Evolutionary conservation across 1,140 invertebrate species (phyloP).

Genomic region (Monomorium pharaonis): DNA sequence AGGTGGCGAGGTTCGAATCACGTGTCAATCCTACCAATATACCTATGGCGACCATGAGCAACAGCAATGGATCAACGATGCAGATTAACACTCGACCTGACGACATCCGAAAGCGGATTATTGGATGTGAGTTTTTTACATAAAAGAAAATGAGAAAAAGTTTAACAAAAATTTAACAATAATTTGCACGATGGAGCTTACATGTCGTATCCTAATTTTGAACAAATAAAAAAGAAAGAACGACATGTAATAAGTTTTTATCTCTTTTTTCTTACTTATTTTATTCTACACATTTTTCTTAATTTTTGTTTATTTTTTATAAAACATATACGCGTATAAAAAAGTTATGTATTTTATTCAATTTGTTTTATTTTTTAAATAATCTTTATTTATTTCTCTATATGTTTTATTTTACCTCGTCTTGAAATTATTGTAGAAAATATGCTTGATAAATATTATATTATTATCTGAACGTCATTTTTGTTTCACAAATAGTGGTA

Average conservation of each 20-base stretch:
- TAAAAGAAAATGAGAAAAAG: not conserved
- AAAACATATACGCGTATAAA: not conserved
- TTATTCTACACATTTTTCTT: not conserved
- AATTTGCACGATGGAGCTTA: not conserved
- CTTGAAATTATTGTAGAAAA: not conserved
- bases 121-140: conserved; percentile 71
- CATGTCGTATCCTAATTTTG: not conserved
- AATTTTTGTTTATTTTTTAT: not conserved
- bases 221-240: not conserved
- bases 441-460: not conserved
- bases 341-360: not conserved
- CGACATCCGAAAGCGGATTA: conserved; percentile 79
- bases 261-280: not conserved
- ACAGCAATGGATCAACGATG: conserved; percentile 75
- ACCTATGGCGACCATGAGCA: conserved; percentile 77
- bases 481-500: not conserved
- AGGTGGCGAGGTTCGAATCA: conserved; percentile 78
- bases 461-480: too few species aligned
- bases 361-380: not conserved
- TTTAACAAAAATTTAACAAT: not conserved
- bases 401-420: not conserved
- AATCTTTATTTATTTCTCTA: not conserved
- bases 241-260: not conserved
- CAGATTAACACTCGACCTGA: conserved; percentile 79
- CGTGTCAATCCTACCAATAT: conserved; percentile 75